Evolutionary conservation across 2,797 vertebrate species (phyloP), one percentile per base, ranked within the genome.

Genomic region (Morus bassanus): DNA sequence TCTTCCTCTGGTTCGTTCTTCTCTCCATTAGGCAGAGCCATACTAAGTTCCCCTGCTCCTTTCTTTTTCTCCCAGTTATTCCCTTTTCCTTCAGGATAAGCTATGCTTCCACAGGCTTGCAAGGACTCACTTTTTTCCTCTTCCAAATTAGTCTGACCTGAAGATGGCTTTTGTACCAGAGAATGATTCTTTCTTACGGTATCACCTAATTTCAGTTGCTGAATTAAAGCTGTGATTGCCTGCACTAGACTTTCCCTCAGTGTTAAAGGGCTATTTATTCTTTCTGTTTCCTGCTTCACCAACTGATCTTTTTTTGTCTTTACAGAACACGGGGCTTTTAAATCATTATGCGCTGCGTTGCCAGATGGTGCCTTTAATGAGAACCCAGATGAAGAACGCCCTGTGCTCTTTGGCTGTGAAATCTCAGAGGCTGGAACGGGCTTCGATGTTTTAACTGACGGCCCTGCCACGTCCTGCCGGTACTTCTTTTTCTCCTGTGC

Each of bases 221-320:
- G 97, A 84, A 98, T 98, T 91, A 98, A 95, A 88, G 74, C 61
- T 25, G n/a, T 92, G 87, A 98, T 98, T 77, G 93, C 95, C 75
- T 97, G 96, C 74, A 97, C 69, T 11, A 98, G 96, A 56, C 57
- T 76, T 45, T 98, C 98, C 91, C 92, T 97, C 54, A 88, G 45
- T 1, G 97, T 98, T 77, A 97, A 61, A 28, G 96, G 81, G 67
- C 80, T 96, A 37, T 56, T 80, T 51, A 72, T 24, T 79, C 65
- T 41, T 70, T 87, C 93, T 25, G 69, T 54, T 53, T 93, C 92
- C 51, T 88, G 83, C 74, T 94, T 91, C 79, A 41, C 51, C 61
- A 85, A 39, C 19, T 59, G 67, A 91, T 61, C 64, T 45, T 59
- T 76, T 48, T 88, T 83, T 39, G 41, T 24, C 84, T 95, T 70